A percentile compares a stretch with the other conserved stretches of the same genome.
Conservation (phyloP, 2,888 invertebrate species). For the Macroteleia sp. region DNA sequence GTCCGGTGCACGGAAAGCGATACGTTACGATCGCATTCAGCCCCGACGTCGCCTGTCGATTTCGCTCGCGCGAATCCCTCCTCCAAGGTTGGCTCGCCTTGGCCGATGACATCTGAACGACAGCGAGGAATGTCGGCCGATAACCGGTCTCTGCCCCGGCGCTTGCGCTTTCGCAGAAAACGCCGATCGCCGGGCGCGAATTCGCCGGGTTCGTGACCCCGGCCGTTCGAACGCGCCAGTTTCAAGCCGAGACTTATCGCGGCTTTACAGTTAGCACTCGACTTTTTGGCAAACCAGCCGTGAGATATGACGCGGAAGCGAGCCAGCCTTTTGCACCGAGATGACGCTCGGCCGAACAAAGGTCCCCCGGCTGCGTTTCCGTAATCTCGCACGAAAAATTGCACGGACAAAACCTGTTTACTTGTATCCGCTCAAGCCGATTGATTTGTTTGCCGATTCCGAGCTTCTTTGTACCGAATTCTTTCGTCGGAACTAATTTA, state of each 20-base stretch:
- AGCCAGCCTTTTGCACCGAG: not conserved
- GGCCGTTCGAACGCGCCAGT: constrained; percentile 23
- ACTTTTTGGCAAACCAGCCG: constrained; percentile 8
- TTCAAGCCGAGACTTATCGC: constrained; percentile 24
- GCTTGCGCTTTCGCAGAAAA: constrained; percentile 38
- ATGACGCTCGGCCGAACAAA: not conserved
- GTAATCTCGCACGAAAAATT: constrained; percentile 4
- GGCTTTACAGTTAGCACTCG: constrained; percentile 22
- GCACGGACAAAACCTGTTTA: constrained; percentile 6
- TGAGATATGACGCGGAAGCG: constrained; percentile 24
- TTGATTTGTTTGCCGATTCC: not conserved
- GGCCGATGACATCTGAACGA: constrained; percentile 80
- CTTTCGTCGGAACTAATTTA: no score
- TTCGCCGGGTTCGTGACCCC: constrained; percentile 56
- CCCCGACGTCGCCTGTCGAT: constrained; percentile 52
- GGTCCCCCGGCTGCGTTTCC: not conserved
- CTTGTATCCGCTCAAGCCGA: not conserved
- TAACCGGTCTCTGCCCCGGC: constrained; percentile 73
- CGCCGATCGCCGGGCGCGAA: constrained; percentile 29
- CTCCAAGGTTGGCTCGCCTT: constrained; percentile 65
- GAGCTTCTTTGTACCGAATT: no score
- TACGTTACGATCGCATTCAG: constrained; percentile 51
- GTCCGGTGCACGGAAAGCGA: constrained; percentile 57
- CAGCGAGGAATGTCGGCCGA: constrained; percentile 77
- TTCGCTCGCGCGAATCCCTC: constrained; percentile 35